A percentile compares a stretch with the other conserved stretches of the same genome.
Evolutionary conservation across 2,113 vertebrate genomes (phyloP).

Genomic region (Sturnus vulgaris): DNA sequence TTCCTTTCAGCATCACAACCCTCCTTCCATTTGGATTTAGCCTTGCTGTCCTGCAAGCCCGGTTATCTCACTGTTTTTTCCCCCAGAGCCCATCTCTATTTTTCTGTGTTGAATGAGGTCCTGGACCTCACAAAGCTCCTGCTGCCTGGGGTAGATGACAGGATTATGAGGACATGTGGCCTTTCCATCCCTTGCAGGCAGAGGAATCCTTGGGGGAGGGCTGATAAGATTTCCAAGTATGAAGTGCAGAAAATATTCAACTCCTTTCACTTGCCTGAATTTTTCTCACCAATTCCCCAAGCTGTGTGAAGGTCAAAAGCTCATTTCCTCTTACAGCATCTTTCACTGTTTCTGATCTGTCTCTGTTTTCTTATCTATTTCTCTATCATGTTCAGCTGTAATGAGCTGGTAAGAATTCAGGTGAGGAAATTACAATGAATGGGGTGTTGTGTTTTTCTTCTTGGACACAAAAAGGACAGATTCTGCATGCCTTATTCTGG

Average conservation of each 20-base stretch:
- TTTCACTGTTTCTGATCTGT: not conserved
- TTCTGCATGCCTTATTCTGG: not conserved
- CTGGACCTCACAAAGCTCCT: not conserved
- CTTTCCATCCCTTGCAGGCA: not conserved
- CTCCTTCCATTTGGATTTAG: not conserved
- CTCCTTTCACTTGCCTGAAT: not conserved
- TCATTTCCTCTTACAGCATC: not conserved
- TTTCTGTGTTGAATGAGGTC: not conserved
- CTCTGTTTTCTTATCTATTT: not conserved
- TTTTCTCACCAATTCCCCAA: not conserved
- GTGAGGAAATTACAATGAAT: not conserved
- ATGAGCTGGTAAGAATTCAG: not conserved
- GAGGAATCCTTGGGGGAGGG: not conserved
- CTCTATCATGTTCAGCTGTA: not conserved
- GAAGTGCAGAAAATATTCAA: not conserved
- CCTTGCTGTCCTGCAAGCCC: not conserved
- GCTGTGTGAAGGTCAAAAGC: not conserved
- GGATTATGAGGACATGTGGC: not conserved
- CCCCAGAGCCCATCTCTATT: not conserved
- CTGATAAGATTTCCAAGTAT: not conserved
- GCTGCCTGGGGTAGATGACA: not conserved
- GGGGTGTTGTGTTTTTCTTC: not conserved
- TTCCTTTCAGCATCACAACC: not conserved
- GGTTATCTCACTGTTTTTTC: not conserved
- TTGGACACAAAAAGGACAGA: not conserved